Conservation (phyloP, 2,888 invertebrate genomes). For the Gymnoscelis rufifasciata region DNA sequence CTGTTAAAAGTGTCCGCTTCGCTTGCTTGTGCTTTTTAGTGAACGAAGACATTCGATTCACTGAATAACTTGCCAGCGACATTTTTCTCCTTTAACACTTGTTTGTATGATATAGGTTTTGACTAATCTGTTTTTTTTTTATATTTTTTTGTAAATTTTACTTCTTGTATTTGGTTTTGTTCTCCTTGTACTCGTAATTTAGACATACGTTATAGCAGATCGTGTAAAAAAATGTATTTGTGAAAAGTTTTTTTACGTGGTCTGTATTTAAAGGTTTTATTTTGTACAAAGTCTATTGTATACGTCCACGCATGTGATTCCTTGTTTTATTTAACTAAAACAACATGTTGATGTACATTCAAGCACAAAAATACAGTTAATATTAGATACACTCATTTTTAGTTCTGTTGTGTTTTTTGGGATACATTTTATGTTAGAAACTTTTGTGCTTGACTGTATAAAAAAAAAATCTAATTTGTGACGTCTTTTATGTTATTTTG, state of each 20-base stretch:
- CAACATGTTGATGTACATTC: too few species aligned
- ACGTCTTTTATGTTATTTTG: constrained; percentile 40
- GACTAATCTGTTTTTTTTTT: constrained; percentile 58
- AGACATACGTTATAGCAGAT: neutral
- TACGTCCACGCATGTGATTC: constrained; percentile 37
- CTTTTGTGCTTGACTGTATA: constrained; percentile 47
- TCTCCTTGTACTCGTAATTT: constrained; percentile 26
- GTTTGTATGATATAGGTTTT: constrained; percentile 68
- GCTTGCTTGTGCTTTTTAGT: constrained; percentile 74
- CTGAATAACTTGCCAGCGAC: constrained; percentile 65
- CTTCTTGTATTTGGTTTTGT: constrained; percentile 30
- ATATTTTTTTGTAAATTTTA: constrained; percentile 25
- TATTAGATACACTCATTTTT: too few species aligned
- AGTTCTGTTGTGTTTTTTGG: too few species aligned
- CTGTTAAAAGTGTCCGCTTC: constrained; percentile 46
- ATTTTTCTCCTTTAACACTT: constrained; percentile 74
- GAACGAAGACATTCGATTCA: constrained; percentile 33
- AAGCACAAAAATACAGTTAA: too few species aligned
- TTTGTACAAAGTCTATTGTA: constrained; percentile 54
- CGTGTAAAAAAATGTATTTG: too few species aligned
- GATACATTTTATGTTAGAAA: neutral
- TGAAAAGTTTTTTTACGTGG: constrained; percentile 32
- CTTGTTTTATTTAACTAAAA: too few species aligned
- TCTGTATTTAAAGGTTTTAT: constrained; percentile 36
- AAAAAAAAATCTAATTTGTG: constrained; percentile 36